Conservation (phyloP, 2,888 invertebrate species). For the Ophion slaviceki region DNA sequence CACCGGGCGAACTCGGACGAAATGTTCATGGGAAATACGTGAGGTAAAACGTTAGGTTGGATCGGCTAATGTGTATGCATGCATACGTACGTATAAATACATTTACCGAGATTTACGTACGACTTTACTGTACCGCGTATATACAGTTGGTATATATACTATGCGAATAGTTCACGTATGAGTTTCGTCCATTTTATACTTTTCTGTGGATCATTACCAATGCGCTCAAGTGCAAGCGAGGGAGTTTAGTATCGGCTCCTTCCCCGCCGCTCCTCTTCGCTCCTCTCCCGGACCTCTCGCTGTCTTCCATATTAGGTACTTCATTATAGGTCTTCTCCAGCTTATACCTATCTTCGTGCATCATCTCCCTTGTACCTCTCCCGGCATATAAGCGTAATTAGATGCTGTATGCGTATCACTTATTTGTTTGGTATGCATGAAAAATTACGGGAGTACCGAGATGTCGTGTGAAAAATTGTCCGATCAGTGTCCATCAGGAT, state of each 20-base stretch:
- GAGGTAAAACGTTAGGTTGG: slow-evolving; percentile 45
- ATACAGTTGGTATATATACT: slow-evolving; percentile 5
- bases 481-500: slow-evolving; percentile 16
- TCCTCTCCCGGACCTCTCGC: background rate
- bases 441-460: slow-evolving; percentile 44
- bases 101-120: background rate
- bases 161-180: slow-evolving; percentile 34
- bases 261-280: background rate
- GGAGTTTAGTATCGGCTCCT: slow-evolving; percentile 46
- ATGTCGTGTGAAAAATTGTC: slow-evolving; percentile 1
- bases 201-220: slow-evolving; percentile 56
- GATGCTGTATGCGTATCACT: slow-evolving; percentile 49
- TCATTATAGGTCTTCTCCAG: slow-evolving; percentile 57
- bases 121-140: slow-evolving; percentile 19
- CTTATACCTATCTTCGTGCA: slow-evolving; percentile 57
- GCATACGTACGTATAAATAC: slow-evolving; percentile 1
- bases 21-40: slow-evolving; percentile 27
- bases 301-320: slow-evolving; percentile 59
- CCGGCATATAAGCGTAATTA: slow-evolving; percentile 53
- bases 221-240: slow-evolving; percentile 26
- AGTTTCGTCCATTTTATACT: slow-evolving; percentile 54
- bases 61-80: slow-evolving; percentile 10
- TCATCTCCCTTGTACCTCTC: slow-evolving; percentile 46
- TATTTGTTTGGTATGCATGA: slow-evolving; percentile 41
- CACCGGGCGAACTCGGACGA: slow-evolving; percentile 25